Conservation (phyloP, 2,797 vertebrate genomes). For the Echeneis naucrates region DNA sequence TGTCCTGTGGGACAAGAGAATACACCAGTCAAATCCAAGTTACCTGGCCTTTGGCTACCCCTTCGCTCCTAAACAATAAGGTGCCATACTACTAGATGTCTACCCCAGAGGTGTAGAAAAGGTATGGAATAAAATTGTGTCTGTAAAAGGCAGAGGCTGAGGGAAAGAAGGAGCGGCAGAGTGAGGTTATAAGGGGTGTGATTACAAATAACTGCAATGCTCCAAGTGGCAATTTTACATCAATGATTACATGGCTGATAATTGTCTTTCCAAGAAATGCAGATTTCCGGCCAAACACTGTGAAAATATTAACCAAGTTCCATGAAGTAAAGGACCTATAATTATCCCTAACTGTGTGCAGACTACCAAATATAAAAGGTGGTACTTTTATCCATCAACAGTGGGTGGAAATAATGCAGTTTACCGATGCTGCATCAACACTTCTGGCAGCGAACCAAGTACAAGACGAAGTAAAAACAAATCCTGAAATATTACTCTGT, state of each 20-base stretch:
- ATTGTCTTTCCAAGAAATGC: not conserved
- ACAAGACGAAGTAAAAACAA: not conserved
- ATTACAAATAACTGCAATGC: slow-evolving; percentile 29
- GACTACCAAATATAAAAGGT: not conserved
- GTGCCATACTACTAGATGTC: slow-evolving; percentile 71
- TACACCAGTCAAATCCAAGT: slow-evolving; percentile 80
- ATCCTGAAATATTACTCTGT: not conserved
- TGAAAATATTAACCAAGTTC: not conserved
- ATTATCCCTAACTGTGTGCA: not conserved
- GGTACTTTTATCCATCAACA: not conserved
- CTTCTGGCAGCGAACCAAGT: not conserved
- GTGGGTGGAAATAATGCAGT: not conserved
- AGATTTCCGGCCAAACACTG: not conserved
- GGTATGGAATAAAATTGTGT: slow-evolving; percentile 45
- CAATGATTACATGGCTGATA: not conserved
- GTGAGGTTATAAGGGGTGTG: slow-evolving; percentile 24
- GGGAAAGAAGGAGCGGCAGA: not conserved
- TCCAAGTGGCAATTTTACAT: not conserved
- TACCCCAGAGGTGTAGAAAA: slow-evolving; percentile 61
- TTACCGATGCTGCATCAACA: not conserved
- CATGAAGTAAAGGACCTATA: not conserved
- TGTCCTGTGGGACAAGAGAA: slow-evolving; percentile 79
- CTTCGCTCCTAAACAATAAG: slow-evolving; percentile 83
- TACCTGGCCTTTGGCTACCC: slow-evolving; percentile 81
- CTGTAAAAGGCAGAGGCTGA: slow-evolving; percentile 31